Evolutionary conservation across 2,797 vertebrate species (phyloP).

Genomic region (Cyclura pinguis): DNA sequence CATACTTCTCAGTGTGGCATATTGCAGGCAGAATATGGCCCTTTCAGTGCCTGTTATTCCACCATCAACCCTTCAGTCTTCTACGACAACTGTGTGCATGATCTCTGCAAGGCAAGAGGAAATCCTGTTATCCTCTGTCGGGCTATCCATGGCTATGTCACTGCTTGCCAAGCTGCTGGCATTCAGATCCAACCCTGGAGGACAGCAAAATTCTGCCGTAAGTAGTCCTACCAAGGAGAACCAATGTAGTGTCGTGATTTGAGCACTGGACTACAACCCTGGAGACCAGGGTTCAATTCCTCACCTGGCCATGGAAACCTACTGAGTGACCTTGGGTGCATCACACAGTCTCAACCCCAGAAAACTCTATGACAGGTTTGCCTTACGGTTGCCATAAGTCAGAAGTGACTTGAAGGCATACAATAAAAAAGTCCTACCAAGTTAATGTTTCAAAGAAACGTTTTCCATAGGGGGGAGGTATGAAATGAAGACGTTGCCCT

Average conservation of each 20-base stretch:
- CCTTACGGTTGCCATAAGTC: too few species aligned
- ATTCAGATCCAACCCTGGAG: constrained; percentile 79
- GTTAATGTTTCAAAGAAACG: neutral
- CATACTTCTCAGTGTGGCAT: constrained; percentile 75
- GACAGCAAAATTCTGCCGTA: constrained; percentile 79
- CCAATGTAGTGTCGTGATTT: too few species aligned
- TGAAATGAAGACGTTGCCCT: too few species aligned
- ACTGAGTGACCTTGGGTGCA: too few species aligned
- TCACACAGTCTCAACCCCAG: too few species aligned
- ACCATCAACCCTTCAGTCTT: constrained; percentile 76
- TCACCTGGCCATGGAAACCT: too few species aligned
- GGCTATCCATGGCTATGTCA: constrained; percentile 77
- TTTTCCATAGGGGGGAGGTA: neutral
- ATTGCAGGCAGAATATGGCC: constrained; percentile 70
- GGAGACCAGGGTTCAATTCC: too few species aligned
- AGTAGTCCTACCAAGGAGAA: constrained; percentile 58
- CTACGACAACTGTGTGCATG: constrained; percentile 81
- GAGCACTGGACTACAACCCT: too few species aligned
- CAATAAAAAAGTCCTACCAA: neutral
- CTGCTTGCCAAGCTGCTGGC: constrained; percentile 73
- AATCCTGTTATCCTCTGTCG: constrained; percentile 78
- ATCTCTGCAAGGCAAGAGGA: constrained; percentile 75
- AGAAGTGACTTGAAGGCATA: too few species aligned
- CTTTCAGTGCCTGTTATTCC: constrained; percentile 77
- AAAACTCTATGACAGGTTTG: too few species aligned